Evolutionary conservation across 2,113 vertebrate genomes (phyloP).

Genomic region (Rhinopomastus cyanomelas): DNA sequence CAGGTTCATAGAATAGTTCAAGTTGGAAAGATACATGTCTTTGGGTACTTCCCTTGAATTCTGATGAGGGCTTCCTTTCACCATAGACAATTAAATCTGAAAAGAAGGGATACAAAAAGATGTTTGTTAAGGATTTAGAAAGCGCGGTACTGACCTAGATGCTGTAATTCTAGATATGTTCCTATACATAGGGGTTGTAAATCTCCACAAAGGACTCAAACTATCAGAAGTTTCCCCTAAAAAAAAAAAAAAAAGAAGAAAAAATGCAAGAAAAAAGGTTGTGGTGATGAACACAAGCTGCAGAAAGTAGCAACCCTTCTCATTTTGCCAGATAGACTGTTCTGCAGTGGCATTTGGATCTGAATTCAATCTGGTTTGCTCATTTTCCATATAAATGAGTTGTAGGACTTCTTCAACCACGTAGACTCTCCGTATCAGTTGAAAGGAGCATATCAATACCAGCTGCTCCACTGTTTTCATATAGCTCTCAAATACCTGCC

Average conservation of each 20-base stretch:
- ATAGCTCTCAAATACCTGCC: neutral
- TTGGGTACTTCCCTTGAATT: constrained; percentile 17
- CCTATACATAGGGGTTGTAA: neutral
- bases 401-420: neutral
- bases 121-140: constrained; percentile 6
- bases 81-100: constrained; percentile 33
- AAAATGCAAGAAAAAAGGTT: neutral
- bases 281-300: neutral
- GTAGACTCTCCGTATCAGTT: neutral
- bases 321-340: neutral
- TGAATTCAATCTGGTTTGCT: neutral
- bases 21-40: constrained; percentile 26
- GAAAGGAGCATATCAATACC: neutral
- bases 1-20: neutral
- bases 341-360: neutral
- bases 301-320: neutral
- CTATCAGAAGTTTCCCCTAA: neutral
- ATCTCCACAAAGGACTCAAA: neutral
- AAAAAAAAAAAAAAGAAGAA: neutral
- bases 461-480: neutral
- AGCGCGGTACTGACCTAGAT: neutral
- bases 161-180: neutral
- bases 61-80: constrained; percentile 10
- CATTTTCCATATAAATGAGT: neutral
- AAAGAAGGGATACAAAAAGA: constrained; percentile 9